Evolutionary conservation across 2,113 vertebrate species (phyloP).

Genomic region (Amblyornis subalaris): DNA sequence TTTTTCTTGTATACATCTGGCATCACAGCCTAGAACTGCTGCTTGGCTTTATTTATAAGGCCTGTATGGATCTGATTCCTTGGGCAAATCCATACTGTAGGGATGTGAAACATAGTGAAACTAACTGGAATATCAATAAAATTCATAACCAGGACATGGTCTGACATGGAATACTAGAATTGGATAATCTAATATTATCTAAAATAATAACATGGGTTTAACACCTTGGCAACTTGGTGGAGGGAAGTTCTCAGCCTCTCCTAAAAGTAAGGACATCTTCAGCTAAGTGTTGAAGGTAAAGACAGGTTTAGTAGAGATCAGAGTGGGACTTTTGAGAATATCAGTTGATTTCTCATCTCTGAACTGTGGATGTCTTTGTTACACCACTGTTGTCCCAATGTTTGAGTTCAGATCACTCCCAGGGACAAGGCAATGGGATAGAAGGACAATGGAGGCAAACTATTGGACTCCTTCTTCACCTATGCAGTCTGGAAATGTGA

Average conservation of each 20-base stretch:
- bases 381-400: background rate
- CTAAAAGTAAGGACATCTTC: background rate
- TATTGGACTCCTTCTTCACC: background rate
- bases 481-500: background rate
- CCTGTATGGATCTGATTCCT: background rate
- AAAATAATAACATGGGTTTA: background rate
- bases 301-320: background rate
- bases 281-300: background rate
- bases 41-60: background rate
- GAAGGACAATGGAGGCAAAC: background rate
- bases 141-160: rapidly evolving
- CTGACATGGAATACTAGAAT: background rate
- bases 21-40: background rate
- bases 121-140: background rate
- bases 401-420: background rate
- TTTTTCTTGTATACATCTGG: background rate
- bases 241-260: background rate
- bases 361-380: background rate
- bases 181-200: background rate
- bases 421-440: background rate
- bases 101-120: background rate
- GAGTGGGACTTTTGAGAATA: background rate
- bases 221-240: background rate
- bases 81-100: background rate
- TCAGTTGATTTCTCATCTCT: background rate